A percentile compares a stretch with the other conserved stretches of the same genome.
Conservation (phyloP, 2,888 invertebrate species). For the Helobdella robusta region DNA sequence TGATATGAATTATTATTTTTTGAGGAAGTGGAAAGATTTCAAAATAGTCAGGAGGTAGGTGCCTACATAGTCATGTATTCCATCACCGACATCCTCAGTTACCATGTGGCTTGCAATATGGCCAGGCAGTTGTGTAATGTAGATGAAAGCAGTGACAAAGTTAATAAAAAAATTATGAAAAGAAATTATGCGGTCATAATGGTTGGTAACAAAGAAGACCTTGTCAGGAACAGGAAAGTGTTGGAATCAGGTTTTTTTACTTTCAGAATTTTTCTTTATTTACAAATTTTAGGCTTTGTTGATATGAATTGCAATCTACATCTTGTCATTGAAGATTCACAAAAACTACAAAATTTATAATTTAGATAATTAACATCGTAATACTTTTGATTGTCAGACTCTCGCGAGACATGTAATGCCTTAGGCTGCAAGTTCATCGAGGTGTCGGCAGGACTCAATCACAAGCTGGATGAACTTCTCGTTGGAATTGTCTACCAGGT, state of each 20-base stretch:
- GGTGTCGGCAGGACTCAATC: constrained; percentile 87
- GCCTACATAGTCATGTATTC: constrained; percentile 28
- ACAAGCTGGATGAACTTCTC: constrained; percentile 85
- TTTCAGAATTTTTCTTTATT: no score
- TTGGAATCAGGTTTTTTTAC: constrained; percentile 46
- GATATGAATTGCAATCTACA: no score
- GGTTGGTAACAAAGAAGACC: constrained; percentile 28
- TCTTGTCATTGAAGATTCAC: no score
- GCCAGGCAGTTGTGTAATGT: constrained; percentile 13
- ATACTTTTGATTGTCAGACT: constrained; percentile 24
- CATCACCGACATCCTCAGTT: constrained; percentile 24
- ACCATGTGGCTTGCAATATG: constrained; percentile 18
- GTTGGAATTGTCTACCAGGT: constrained; percentile 84
- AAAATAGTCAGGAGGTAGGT: constrained; percentile 48
- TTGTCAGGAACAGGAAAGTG: constrained; percentile 56
- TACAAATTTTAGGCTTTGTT: no score
- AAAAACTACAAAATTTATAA: no score
- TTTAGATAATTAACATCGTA: no score
- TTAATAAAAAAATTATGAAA: not conserved
- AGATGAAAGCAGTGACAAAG: not conserved
- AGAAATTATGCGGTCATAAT: constrained; percentile 23
- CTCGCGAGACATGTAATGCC: constrained; percentile 14
- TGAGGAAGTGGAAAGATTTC: constrained; percentile 1
- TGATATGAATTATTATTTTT: not conserved
- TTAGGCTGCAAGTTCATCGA: constrained; percentile 64